Base-by-base conservation (phyloP, 2,888 invertebrate genomes). In the Prenolepis imparis region DNA sequence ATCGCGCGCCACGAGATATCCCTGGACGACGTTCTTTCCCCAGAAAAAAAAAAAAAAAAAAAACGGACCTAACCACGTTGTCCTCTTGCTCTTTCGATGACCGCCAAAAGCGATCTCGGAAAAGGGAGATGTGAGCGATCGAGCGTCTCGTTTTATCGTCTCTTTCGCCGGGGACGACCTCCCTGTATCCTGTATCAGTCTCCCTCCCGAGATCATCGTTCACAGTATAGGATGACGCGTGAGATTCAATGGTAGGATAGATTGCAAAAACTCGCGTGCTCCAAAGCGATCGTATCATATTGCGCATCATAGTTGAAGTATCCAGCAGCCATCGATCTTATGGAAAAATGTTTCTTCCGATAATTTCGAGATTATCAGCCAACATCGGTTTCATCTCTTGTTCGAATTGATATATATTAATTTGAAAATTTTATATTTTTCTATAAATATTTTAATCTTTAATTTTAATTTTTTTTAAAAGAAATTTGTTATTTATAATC, bases 161-260 rank as follows among this genome's bases (percentile, higher is more conserved):
- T 28, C 28, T 28, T 3, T 28, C 86, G 75, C 52, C 36, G n/a
- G 66, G 57, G 66, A 82, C 75, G 59, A 59, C 78, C 78, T 80
- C 59, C 78, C 67, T 84, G 87, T 85, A 92, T 92, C 92, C 86
- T 84, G 88, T 91, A 89, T 90, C 91, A 86, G 83, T 84, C 84
- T 74, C 84, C 73, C 75, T 80, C 18, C 73, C n/a, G 87, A 87
- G 87, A 86, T 87, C 87, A 92, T 91, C 90, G 86, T 87, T 84
- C 81, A 83, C 73, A 88, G 91, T 91, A 88, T 91, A 90, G 89
- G 86, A 84, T 91, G 88, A 91, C 92, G 85, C 82, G 90, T n/a
- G 52, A 52, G 52, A 90, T 84, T 86, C 84, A 87, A 85, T 84
- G 86, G 86, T 84, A 84, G 86, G 89, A 88, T 88, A 85, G 88